These are phyloP conservation scores for Hemitrygon akajei DNA, from an alignment of 2,797 vertebrate species.

Conservation along the genomic window DNA sequence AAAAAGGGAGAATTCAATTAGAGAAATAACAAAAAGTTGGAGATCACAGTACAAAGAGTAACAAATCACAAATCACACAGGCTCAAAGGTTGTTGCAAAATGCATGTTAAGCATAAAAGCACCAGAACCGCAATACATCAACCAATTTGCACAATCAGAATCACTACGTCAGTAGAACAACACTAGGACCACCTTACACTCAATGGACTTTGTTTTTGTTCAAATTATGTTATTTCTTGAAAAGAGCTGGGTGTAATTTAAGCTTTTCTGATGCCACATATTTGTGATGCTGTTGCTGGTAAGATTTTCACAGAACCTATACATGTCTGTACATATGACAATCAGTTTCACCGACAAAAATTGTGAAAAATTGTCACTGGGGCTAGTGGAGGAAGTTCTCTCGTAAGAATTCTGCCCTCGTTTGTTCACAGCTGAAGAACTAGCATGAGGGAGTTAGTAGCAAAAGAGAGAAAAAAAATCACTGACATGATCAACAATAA, in stretches of 20 bases:
- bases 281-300: too few relatives aligned
- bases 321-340: too few relatives aligned
- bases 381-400: neutral
- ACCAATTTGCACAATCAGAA: too few relatives aligned
- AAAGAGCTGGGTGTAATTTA: too few relatives aligned
- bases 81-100: neutral
- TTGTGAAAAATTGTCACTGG: neutral
- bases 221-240: too few relatives aligned
- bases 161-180: too few relatives aligned
- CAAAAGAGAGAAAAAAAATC: neutral
- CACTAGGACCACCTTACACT: too few relatives aligned
- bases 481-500: too few relatives aligned
- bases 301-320: too few relatives aligned
- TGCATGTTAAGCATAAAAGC: neutral
- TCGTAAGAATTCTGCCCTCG: neutral
- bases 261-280: too few relatives aligned
- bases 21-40: neutral
- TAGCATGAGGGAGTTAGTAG: neutral
- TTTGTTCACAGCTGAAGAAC: neutral
- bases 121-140: neutral
- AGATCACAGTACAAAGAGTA: neutral
- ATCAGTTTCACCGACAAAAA: neutral
- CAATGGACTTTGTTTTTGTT: too few relatives aligned
- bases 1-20: neutral
- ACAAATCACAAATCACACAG: neutral